phyloP scores from a whole-genome alignment of 2,888 invertebrate genomes.

The Andrena minutula region DNA sequence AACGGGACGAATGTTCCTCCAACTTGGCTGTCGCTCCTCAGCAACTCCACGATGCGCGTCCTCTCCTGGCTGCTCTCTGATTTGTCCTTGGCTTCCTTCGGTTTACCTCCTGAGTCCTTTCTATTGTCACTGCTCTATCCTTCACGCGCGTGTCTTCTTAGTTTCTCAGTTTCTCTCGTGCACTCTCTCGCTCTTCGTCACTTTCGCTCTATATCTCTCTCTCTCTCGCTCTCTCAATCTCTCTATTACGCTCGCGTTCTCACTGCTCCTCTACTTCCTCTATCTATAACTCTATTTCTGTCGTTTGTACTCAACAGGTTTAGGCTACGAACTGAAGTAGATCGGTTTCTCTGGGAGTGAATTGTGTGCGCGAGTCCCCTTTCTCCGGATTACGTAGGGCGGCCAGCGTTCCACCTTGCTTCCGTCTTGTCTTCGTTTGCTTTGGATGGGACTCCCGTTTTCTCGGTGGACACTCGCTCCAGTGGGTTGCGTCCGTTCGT shows the following conservation, averaged over 20 bases:
- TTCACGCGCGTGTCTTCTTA: constrained; percentile 4
- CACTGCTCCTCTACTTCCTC: constrained; percentile 32
- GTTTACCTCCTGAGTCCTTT: constrained; percentile 1
- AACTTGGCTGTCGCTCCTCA: background rate
- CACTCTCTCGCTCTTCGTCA: constrained; percentile 16
- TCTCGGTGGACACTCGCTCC: constrained; percentile 19
- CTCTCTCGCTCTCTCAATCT: constrained; percentile 18
- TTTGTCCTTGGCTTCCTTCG: background rate
- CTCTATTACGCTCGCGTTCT: constrained; percentile 16
- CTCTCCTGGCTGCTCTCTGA: background rate
- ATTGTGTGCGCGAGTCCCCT: constrained; percentile 63
- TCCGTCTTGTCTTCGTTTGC: constrained; percentile 49
- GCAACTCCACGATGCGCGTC: too few relatives aligned
- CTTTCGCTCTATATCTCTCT: constrained; percentile 14
- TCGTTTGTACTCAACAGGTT: constrained; percentile 84
- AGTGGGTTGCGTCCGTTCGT: constrained; percentile 41
- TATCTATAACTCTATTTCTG: constrained; percentile 67
- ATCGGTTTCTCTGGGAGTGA: constrained; percentile 80
- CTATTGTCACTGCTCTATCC: background rate
- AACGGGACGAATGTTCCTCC: constrained; percentile 12
- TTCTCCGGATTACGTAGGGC: constrained; percentile 47
- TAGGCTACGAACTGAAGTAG: constrained; percentile 85
- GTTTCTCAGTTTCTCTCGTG: constrained; percentile 6
- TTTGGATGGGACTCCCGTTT: constrained; percentile 57
- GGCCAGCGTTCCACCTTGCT: constrained; percentile 48